Evolutionary conservation across 2,113 vertebrate species (phyloP), one percentile per base, ranked within the genome.

Genomic region (Mionectes macconnelli): DNA sequence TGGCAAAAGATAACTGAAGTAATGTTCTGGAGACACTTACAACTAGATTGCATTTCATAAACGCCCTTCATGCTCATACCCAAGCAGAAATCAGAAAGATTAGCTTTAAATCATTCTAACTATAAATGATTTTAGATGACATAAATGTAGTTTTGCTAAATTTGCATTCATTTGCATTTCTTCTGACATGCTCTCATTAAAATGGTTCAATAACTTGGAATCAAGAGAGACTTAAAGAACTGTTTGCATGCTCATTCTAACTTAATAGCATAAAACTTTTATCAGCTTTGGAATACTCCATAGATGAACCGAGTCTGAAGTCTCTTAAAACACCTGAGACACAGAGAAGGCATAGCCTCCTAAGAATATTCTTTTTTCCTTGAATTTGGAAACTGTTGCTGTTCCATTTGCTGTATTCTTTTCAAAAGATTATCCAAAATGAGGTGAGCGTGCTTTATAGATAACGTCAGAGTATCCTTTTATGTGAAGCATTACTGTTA

Each of bases 141-240:
- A 97, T 94, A 97, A 98, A 95, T 95, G 96, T 93, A 97, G 93
- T 97, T 98, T 98, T 97, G 90, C 96, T 94, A 98, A 97, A 98
- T 98, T 98, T 98, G 97, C 92, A 97, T 97, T 97, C 96, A 98
- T 98, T 98, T 98, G 97, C 97, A 98, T 98, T 98, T 98, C 96
- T 98, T 98, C 94, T 98, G 98, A 98, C 97, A 97, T 82, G 87
- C 74, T 95, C 86, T 98, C 96, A 98, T 98, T 98, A 98, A 98
- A 98, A 98, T 96, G 97, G 96, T 95, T 97, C 96, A 97, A 94
- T 98, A 98, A 98, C 95, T 98, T 98, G 98, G 97, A 98, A 97
- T 96, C 96, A 96, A 96, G 95, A 91, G 88, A 91, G 84, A 96
- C 93, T 94, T 87, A 72, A 92, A 94, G 95, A 95, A 89, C 93